These are phyloP conservation scores for Mobula hypostoma DNA, from an alignment of 2,113 vertebrate genomes.

Conservation along the genomic window DNA sequence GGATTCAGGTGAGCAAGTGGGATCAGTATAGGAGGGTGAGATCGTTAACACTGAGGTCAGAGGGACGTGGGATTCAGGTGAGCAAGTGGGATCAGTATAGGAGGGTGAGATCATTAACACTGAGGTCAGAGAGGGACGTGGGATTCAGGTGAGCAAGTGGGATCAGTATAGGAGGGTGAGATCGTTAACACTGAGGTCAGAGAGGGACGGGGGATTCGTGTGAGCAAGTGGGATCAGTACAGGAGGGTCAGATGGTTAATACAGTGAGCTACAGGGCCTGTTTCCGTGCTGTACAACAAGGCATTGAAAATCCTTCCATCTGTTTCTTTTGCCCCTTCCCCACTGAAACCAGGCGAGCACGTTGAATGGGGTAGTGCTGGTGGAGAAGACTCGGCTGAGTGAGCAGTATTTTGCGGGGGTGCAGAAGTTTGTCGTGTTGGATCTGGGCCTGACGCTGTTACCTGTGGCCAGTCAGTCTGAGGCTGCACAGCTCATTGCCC, in stretches of 20 bases:
- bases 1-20: background rate
- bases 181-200: too few species aligned
- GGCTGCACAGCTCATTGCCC: conserved; percentile 73
- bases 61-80: too few species aligned
- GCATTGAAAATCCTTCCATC: background rate
- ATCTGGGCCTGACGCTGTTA: conserved; percentile 79
- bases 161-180: background rate
- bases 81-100: too few species aligned
- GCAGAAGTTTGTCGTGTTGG: conserved; percentile 79
- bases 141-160: background rate
- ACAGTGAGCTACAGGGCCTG: too few species aligned
- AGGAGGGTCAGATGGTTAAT: too few species aligned
- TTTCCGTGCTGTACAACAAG: too few species aligned
- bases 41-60: too few species aligned
- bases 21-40: background rate
- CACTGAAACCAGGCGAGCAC: conserved; percentile 54
- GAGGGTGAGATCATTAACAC: too few species aligned
- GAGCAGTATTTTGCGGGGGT: conserved; percentile 74
- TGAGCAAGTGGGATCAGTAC: too few species aligned
- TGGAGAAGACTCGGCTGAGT: conserved; percentile 72
- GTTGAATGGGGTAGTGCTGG: conserved; percentile 67
- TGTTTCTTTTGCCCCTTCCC: background rate
- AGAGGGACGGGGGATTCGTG: too few species aligned
- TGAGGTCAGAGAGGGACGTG: background rate
- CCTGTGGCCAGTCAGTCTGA: conserved; percentile 69